Base-by-base conservation (phyloP, 2,888 invertebrate genomes). In the Adela reaumurella region DNA sequence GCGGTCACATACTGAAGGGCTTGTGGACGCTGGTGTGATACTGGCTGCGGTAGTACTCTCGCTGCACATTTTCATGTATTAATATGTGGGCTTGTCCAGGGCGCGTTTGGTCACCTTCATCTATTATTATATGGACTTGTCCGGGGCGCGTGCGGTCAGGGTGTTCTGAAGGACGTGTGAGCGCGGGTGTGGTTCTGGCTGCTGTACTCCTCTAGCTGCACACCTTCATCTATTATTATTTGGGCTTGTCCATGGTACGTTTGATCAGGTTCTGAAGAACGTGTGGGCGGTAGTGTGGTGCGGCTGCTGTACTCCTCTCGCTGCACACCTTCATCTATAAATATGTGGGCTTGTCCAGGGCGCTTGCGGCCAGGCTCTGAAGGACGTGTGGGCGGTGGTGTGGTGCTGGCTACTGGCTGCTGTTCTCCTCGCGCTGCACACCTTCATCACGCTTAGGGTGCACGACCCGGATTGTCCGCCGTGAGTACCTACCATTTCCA, bases 401-500 rank as follows among this genome's bases (percentile, higher is more conserved):
- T 85, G 63, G 81, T 74, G 74, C 59, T 92, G 94, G 90, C 65
- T 87, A 2, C 63, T 90, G 35, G 84, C 88, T 24, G 61, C 85
- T 0, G 55, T 73, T 1, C 63, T 94, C 16, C 69, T 91, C 1
- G 74, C 81, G 1, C 61, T 81, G 0, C 90, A 95, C 65, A 81
- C 83, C 46, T 73, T 82, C 17, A 60, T 94, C 44, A 88, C 87
- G 8, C 94, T 94, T 68, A 74, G 83, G 4, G 66, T 93, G 2
- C 81, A 83, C 43, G 86, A 90, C 17, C 89, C 92, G 0, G 85
- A 84, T 45, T 97, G 96, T 64, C 92, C 94, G 2, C 84, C 74
- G 93, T 94, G 71, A 81, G 85, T 79, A 42, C 24, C 24, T 24
- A 24, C 24, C n/a, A n/a, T n/a, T n/a, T n/a, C n/a, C n/a, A n/a